Base-by-base conservation (phyloP, 2,888 invertebrate species). In the Rutpela maculata region DNA sequence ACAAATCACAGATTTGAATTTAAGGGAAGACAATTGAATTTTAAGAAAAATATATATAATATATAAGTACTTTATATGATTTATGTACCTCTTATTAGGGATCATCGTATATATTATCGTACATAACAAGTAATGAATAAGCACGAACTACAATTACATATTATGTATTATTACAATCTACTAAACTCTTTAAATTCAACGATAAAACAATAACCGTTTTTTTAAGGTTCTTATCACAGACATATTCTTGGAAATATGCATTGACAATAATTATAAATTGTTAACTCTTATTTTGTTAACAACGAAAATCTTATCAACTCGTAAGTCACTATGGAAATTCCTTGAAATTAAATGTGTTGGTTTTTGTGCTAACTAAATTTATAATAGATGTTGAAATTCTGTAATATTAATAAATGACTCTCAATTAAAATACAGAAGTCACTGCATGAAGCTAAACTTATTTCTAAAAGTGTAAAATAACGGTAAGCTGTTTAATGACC, bases 211-310 rank as follows among this genome's bases (percentile, higher is more conserved):
- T 22, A 59, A 19, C 19, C 19, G 15, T 50, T 56, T 31, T 56
- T 56, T n/a, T 26, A 56, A 26, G n/a, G 55, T 35, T 43, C 59
- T 56, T 70, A 70, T 70, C 70, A 70, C 70, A 70, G 60, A 70
- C 19, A 43, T 70, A 50, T 35, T 35, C 31, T 35, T 0, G 9
- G 31, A 35, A 35, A 35, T 35, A 6, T 35, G 4, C 7, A 35
- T 35, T 35, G 31, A 35, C 6, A 35, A 35, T 35, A 9, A 35
- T 35, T 35, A 35, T 35, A 35, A 35, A 35, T 35, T 35, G 31
- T 35, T 35, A 35, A 35, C 9, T 35, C 7, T 35, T 7, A 35
- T 26, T 26, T 26, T 26, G 26, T 26, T n/a, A 26, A 26, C 26
- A 26, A 26, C 2, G 31, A 35, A 9, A 3, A 26, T 26, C 1